Percentiles rank a stretch among this genome's conserved stretches.
Evolutionary conservation across 2,888 invertebrate species (phyloP).

Genomic region (Tenodera sinensis): DNA sequence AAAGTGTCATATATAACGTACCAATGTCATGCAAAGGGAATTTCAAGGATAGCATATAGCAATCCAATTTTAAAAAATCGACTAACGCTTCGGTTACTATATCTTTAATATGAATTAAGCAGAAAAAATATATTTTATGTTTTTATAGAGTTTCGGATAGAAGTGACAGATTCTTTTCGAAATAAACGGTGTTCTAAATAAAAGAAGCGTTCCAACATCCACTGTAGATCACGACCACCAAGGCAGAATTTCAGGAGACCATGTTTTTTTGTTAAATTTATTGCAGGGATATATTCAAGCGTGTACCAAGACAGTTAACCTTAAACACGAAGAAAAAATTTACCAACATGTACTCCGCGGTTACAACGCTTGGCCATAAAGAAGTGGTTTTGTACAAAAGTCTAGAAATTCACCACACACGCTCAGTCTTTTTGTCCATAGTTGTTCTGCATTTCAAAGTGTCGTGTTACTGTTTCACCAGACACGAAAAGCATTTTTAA

Average conservation of each 20-base stretch:
- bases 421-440: neutral
- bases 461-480: neutral
- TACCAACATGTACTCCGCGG: neutral
- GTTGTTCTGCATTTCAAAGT: neutral
- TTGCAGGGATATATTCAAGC: neutral
- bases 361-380: neutral
- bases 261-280: neutral
- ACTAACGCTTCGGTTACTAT: too few species aligned
- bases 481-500: neutral
- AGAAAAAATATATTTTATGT: too few species aligned
- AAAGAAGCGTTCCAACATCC: neutral
- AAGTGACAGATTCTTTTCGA: too few species aligned
- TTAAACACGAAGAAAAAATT: neutral
- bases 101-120: too few species aligned
- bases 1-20: too few species aligned
- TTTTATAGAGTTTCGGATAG: too few species aligned
- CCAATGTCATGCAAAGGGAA: too few species aligned
- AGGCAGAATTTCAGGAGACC: neutral
- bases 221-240: neutral
- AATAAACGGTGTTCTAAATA: neutral
- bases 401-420: neutral
- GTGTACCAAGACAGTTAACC: neutral
- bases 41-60: too few species aligned
- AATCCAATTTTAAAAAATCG: too few species aligned
- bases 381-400: neutral